A percentile compares a stretch with the other conserved stretches of the same genome.
These are phyloP conservation scores for Mormyrus hasselquistii DNA, from an alignment of 2,797 vertebrate species.

Conservation along the genomic window DNA sequence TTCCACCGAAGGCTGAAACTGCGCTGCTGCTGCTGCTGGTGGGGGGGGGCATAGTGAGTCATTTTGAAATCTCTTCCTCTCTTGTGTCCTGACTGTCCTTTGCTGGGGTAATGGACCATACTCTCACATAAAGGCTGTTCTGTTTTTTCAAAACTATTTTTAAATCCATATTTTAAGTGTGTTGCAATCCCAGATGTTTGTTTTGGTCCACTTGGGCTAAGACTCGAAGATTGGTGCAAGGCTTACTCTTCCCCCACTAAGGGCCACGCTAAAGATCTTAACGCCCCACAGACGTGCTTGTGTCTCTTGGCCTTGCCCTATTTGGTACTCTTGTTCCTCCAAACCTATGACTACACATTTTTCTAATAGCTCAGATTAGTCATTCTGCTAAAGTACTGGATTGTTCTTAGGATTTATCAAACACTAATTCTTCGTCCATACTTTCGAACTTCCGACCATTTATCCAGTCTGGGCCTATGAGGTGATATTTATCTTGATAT, in stretches of 20 bases:
- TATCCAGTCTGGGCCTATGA: not conserved
- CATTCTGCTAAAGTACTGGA: not conserved
- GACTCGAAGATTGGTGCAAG: not conserved
- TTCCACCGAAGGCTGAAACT: slow-evolving; percentile 23
- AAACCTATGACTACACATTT: not conserved
- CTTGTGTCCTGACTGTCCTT: not conserved
- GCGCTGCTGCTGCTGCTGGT: not conserved
- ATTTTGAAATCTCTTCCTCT: not conserved
- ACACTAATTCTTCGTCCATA: not conserved
- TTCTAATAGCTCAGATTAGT: not conserved
- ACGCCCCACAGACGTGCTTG: too few species aligned
- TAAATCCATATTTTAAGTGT: not conserved
- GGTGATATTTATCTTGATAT: not conserved
- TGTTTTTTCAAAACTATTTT: not conserved
- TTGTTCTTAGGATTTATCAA: not conserved
- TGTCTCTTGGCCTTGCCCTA: not conserved
- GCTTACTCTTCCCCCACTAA: not conserved
- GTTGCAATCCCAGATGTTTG: not conserved
- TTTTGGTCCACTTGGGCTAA: not conserved
- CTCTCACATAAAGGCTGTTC: not conserved
- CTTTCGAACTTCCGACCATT: not conserved
- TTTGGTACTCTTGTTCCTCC: not conserved
- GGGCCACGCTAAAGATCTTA: not conserved
- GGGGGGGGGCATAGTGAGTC: not conserved
- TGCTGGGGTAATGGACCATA: slow-evolving; percentile 1